Percentiles rank a stretch among this genome's conserved stretches.
phyloP scores from a whole-genome alignment of 2,797 vertebrate species.

The Acrossocheilus wenchowensis region DNA sequence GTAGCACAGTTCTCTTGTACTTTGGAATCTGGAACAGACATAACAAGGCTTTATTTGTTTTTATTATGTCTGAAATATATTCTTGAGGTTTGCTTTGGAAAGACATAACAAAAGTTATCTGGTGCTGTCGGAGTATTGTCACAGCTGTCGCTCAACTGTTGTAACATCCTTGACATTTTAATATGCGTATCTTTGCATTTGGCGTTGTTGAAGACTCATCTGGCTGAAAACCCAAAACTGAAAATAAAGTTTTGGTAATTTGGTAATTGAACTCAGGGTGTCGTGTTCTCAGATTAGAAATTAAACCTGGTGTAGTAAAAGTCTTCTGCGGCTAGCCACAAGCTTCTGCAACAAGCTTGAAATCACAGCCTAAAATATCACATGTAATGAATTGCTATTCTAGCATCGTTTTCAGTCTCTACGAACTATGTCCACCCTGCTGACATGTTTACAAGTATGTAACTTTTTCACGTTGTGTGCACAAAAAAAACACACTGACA shows the following conservation, averaged over 20 bases:
- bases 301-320: background rate
- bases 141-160: background rate
- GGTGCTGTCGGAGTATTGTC: background rate
- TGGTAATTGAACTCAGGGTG: background rate
- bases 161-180: background rate
- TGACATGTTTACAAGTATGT: background rate
- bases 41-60: background rate
- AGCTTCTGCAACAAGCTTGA: background rate
- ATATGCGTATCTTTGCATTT: background rate
- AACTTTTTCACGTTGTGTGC: background rate
- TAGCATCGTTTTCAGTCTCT: background rate
- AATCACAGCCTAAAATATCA: background rate
- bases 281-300: background rate
- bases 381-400: background rate
- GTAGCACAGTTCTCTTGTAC: background rate
- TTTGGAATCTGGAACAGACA: background rate
- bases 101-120: background rate
- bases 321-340: background rate
- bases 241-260: background rate
- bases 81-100: background rate
- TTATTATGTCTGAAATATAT: conserved; percentile 12
- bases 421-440: too few species aligned
- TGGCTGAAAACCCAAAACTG: background rate
- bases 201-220: background rate
- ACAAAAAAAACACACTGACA: background rate